phyloP scores from a whole-genome alignment of 2,797 vertebrate species.

The Muraenolepis orangiensis region DNA sequence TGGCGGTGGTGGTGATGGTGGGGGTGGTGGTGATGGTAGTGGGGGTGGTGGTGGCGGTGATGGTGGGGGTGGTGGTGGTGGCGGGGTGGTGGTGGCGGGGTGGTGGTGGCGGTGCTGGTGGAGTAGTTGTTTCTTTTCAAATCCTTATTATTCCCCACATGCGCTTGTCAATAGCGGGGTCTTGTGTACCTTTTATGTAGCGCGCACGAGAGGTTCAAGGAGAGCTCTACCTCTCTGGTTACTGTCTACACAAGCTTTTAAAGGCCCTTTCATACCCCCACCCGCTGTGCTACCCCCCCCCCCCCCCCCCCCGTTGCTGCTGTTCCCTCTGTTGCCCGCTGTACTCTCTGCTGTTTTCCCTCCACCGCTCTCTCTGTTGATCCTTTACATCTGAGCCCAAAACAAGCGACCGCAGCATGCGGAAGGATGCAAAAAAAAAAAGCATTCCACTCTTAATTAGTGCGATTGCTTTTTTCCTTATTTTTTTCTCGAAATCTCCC shows the following conservation, averaged over 20 bases:
- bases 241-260: background rate
- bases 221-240: background rate
- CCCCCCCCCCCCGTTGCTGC: no score
- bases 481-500: background rate
- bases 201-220: background rate
- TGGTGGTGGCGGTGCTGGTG: no score
- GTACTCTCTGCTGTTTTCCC: background rate
- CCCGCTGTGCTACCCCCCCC: background rate
- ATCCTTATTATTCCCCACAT: background rate
- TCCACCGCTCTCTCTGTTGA: background rate
- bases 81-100: no score
- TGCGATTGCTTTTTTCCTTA: background rate
- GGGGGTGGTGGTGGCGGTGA: no score
- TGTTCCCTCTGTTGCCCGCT: background rate
- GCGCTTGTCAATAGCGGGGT: background rate
- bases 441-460: background rate
- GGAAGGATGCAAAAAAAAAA: background rate
- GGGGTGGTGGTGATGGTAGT: no score
- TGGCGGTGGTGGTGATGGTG: no score
- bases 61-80: no score
- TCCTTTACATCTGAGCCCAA: background rate
- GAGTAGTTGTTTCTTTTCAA: background rate
- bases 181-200: background rate
- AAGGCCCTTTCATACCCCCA: background rate
- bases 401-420: background rate